These are phyloP conservation scores for Lordiphosa stackelbergi DNA, from an alignment of 1,140 invertebrate genomes.

Conservation along the genomic window DNA sequence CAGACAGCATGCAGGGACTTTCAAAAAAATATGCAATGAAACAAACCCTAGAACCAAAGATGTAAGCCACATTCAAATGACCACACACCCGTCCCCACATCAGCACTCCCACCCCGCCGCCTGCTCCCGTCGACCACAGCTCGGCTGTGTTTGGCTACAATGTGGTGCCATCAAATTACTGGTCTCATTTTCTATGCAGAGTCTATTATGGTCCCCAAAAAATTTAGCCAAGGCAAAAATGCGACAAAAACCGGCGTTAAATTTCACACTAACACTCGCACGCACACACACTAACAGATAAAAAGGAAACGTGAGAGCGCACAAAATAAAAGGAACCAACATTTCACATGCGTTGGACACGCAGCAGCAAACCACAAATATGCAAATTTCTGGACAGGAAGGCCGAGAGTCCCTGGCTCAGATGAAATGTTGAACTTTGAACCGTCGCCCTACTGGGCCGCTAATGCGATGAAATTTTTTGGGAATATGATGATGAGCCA, in stretches of 20 bases:
- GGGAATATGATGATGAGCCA: not conserved
- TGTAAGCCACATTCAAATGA: conserved; percentile 7
- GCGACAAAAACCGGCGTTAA: conserved; percentile 70
- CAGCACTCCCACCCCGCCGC: not conserved
- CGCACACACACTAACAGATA: conserved; percentile 9
- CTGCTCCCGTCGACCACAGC: conserved; percentile 36
- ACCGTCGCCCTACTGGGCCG: conserved; percentile 29
- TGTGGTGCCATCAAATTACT: conserved; percentile 71
- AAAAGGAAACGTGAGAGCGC: conserved; percentile 24
- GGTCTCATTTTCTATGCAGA: conserved; percentile 71
- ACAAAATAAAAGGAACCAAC: conserved; percentile 9
- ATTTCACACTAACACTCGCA: conserved; percentile 61
- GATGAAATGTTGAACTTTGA: conserved; percentile 65
- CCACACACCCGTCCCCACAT: not conserved
- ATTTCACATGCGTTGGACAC: conserved; percentile 59
- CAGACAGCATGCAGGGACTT: no score
- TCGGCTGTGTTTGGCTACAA: conserved; percentile 63
- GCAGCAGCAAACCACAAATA: conserved; percentile 58
- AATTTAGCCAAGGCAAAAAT: conserved; percentile 59
- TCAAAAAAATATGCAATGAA: not conserved
- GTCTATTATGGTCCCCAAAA: conserved; percentile 56
- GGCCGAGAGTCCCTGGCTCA: conserved; percentile 36
- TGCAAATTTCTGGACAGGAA: conserved; percentile 69
- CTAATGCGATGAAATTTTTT: conserved; percentile 41
- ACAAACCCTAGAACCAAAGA: conserved; percentile 3